Evolutionary conservation across 2,797 vertebrate genomes (phyloP), one percentile per base, ranked within the genome.

Genomic region (Pseudomugil tenellus): DNA sequence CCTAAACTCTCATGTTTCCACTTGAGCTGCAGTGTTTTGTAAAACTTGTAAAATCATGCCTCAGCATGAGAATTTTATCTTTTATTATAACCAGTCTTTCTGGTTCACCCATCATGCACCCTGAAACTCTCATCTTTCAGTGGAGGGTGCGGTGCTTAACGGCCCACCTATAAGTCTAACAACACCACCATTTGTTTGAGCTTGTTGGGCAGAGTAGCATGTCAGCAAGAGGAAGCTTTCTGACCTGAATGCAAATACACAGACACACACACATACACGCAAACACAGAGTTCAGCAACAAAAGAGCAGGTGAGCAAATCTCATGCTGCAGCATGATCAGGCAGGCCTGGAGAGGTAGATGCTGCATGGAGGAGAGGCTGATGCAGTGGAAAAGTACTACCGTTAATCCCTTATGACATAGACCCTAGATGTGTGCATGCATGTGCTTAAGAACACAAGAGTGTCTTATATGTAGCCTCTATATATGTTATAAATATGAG

Each of bases 371-470:
- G 58, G 46, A 37, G 62, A 49, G 23, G 77, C 46, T 74, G 74
- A 80, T 84, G 78, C 62, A 84, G 79, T 91, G 90, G 90, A 93
- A 92, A 91, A 90, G 49, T 91, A 90, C 89, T 80, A 79, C 64
- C 43, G 69, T 65, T 65, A 48, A 72, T 28, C 35, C 67, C 83
- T 79, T 74, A 46, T 39, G 85, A 84, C 80, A 85, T 75, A 46
- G 46, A 64, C 41, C 43, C 49, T 39, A 52, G 51, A 21, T 54
- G 25, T 74, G 41, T 57, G 65, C 61, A 49, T 52, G 39, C 41
- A n/a, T 51, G 32, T 39, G 21, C 60, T 14, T 52, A 55, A 46
- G 21, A 46, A n/a, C 67, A 51, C 48, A 63, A 52, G 52, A 29
- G 60, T 32, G 39, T 3, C 23, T 51, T 39, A 35, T 51, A 29